Evolutionary conservation across 2,113 vertebrate genomes (phyloP), one percentile per base, ranked within the genome.

Genomic region (Pipra filicauda): DNA sequence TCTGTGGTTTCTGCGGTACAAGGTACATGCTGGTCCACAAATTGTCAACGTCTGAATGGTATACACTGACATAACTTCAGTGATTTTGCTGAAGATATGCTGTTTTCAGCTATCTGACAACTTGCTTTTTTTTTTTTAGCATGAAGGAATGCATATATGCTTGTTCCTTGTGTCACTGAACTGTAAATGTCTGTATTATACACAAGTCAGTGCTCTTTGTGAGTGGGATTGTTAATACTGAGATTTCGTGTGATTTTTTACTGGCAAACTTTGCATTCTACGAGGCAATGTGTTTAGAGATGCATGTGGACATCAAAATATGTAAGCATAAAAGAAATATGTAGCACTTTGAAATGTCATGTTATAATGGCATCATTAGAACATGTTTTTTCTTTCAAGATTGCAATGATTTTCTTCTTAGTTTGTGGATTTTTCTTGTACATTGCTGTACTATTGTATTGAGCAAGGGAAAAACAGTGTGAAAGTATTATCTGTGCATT

Each of bases 141-240:
- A 1, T 30, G 37, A 85, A 59, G 43, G 17, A 69, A 26, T 0
- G 0, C 5, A 3, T 46, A 2, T 9, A 8, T 7, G 8, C 54
- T 82, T 5, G 15, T 89, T 69, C 41, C 22, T 54, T 44, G 39
- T 59, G 59, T 82, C 49, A n/a, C 9, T 1, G 62, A 61, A 19
- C 55, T 54, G n/a, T 64, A 27, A 62, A 37, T 58, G 30, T 61
- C 49, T 91, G 14, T 28, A 18, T 8, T 28, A 18, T 8, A 16
- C 41, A 58, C 41, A 43, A 72, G 65, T 28, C 39, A 54, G 10
- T 41, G 49, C 31, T 15, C 16, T 91, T 74, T 88, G 31, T 58
- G 44, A 55, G 46, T 8, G 0, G 3, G 37, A 49, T 46, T 19
- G 21, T 76, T 91, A 82, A 54, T 72, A 85, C 66, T 85, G 49